Conservation (phyloP, 2,797 vertebrate genomes). For the Taenioides sp. region DNA sequence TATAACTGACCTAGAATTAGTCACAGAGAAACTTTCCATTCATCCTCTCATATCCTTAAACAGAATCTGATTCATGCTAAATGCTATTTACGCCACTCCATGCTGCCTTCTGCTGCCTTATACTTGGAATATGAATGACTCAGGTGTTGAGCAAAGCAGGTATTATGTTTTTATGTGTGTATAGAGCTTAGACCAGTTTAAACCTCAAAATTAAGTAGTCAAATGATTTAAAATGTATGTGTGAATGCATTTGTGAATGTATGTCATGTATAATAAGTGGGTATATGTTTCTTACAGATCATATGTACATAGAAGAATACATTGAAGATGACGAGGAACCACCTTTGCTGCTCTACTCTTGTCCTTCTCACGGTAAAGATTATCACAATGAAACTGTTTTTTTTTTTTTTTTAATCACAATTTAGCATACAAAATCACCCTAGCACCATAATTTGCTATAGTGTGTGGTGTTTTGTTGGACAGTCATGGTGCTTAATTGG, state of each 20-base stretch:
- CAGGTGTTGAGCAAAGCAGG: constrained; percentile 48
- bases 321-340: constrained; percentile 84
- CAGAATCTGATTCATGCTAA: constrained; percentile 60
- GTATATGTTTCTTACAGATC: constrained; percentile 61
- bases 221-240: neutral
- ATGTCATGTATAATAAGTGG: neutral
- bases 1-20: constrained; percentile 49
- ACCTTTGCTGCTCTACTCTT: constrained; percentile 79
- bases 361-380: constrained; percentile 72
- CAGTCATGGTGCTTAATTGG: neutral
- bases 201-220: neutral
- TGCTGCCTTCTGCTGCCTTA: constrained; percentile 31
- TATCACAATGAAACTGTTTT: neutral
- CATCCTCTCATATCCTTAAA: constrained; percentile 40
- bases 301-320: constrained; percentile 81
- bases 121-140: constrained; percentile 47
- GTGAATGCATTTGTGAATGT: too few relatives aligned
- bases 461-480: neutral
- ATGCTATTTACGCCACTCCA: constrained; percentile 61
- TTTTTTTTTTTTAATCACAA: too few relatives aligned
- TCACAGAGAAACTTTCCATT: constrained; percentile 31
- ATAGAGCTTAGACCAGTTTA: neutral
- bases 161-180: constrained; percentile 3
- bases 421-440: neutral
- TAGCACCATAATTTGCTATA: neutral